Base-by-base conservation (phyloP, 1,140 invertebrate genomes). In the Hormaphis cornu region DNA sequence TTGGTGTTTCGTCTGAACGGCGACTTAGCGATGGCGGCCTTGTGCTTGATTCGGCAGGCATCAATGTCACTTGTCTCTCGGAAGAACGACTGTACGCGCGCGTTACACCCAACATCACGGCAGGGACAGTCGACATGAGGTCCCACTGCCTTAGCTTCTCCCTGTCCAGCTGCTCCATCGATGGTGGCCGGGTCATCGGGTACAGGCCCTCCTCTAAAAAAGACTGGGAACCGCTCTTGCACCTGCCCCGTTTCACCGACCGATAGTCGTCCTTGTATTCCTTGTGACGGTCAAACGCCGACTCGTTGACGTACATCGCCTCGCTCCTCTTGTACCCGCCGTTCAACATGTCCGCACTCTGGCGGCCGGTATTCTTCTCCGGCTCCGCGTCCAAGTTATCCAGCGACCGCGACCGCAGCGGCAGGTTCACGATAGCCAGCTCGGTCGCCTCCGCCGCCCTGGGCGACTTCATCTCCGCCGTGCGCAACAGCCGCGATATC, bases 111-210 rank as follows among this genome's bases (percentile, higher is more conserved):
- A 75, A 69, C 73, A 74, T 75, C 73, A 80, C 77, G 58, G 80
- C 79, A 76, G 82, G 82, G 71, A 84, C 89, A 81, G 89, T 90
- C 48, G 89, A 91, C 84, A 91, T 83, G 71, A 90, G 82, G 79
- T 92, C 89, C 89, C 89, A 91, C 75, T 91, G 89, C 35, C 89
- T 82, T 72, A 91, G 82, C 72, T 89, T 90, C 79, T 91, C 89
- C 74, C 89, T 84, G 80, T 91, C 89, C 73, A 90, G 85, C 35
- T 66, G 61, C 76, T 89, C 88, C 66, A 73, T 72, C 46, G 75
- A 73, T 28, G 74, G 73, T 52, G 72, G 72, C 18, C 72, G 71
- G 54, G 72, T 71, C 61, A 66, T 66, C 72, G 76, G 76, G 77
- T 80, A 80, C 78, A 81, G 79, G 79, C 81, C 79, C 75, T 80